Evolutionary conservation across 53 echinoderm and acorn worm genomes (phyloP).

Genomic region (Stichopus horrens): DNA sequence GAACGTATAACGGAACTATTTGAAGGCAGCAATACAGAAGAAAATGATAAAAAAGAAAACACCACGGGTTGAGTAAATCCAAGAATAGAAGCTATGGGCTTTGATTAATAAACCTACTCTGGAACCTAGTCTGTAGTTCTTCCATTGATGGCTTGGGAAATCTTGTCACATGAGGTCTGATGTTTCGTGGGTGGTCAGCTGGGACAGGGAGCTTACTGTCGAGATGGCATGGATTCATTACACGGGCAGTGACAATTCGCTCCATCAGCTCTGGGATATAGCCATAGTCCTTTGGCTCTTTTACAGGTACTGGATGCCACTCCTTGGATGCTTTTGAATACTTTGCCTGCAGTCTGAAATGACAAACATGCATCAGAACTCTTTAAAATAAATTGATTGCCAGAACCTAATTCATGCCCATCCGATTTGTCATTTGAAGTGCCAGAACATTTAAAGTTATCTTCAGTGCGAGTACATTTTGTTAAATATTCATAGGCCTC

Average conservation of each 20-base stretch:
- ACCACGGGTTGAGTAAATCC: too few species aligned
- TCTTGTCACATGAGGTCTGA: neutral
- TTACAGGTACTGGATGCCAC: conserved; percentile 26
- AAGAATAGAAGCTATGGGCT: too few species aligned
- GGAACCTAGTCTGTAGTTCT: neutral
- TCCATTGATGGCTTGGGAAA: conserved; percentile 3
- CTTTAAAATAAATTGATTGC: neutral
- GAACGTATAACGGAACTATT: too few species aligned
- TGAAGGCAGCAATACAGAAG: too few species aligned
- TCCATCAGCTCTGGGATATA: neutral
- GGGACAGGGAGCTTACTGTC: neutral
- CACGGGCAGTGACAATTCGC: neutral
- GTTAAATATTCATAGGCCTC: too few species aligned
- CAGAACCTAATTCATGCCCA: neutral
- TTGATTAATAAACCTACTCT: conserved; percentile 11
- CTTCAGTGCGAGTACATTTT: too few species aligned
- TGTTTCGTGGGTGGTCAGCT: neutral
- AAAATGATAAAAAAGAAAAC: too few species aligned
- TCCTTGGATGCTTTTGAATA: conserved; percentile 11
- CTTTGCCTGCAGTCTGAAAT: neutral
- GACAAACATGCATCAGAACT: neutral
- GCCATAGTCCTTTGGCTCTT: neutral
- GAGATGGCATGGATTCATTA: neutral
- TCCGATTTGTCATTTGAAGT: neutral
- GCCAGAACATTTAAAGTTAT: too few species aligned